Evolutionary conservation across 2,888 invertebrate species (phyloP), one percentile per base, ranked within the genome.

Genomic region (Phortica okadai): DNA sequence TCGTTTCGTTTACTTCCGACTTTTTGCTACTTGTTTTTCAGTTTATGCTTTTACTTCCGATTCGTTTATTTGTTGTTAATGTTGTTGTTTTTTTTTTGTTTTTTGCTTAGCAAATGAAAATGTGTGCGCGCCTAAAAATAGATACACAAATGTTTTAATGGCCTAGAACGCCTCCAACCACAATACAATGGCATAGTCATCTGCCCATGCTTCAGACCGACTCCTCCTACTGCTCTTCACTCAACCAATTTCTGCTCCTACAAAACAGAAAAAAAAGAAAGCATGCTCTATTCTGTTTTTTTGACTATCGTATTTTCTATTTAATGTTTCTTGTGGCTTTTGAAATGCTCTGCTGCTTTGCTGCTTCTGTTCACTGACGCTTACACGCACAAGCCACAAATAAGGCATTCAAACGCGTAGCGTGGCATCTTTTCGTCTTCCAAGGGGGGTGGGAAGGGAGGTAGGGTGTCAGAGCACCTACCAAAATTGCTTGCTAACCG

Each of bases 111-210:
- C n/a, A 41, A 66, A 41, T 7, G 25, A 14, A 41, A 59, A 69
- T 80, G 59, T 44, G 73, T 67, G 73, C 62, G 70, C 74, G 79
- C 85, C 83, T 83, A 87, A 85, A 85, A 85, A 41, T 85, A 85
- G 85, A 85, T 85, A 88, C 88, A 88, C 85, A 85, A 88, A 85
- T 88, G 85, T 88, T 85, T 88, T 85, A 85, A 85, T 85, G 85
- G 88, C 84, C 88, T 83, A 85, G 77, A 74, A 33, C 72, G 70
- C 74, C 74, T 76, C 77, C 67, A 76, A 73, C 76, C 77, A 78
- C 77, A 33, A 33, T 5, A 33, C 33, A 33, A 33, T 33, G 78
- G 14, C 74, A 74, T 75, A 76, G 42, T 58, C 73, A 72, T 69
- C 73, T 75, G 16, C 45, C 5, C 33, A 21, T 10, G 45, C 66